Evolutionary conservation across 2,888 invertebrate species (phyloP).

Genomic region (Epinotia bilunana): DNA sequence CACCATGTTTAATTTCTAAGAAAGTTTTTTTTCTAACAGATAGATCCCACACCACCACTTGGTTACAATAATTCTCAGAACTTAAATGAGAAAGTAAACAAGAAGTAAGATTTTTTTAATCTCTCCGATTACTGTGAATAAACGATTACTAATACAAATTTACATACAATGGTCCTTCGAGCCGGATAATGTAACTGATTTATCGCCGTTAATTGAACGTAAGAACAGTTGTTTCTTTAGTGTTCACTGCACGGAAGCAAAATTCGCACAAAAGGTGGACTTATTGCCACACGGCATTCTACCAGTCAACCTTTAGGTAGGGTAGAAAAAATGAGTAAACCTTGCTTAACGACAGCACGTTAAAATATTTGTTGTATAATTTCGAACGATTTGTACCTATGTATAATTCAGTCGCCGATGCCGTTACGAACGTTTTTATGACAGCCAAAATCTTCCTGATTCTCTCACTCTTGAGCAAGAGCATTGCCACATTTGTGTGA

Average conservation of each 20-base stretch:
- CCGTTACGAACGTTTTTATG: no score
- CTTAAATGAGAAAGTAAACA: constrained; percentile 10
- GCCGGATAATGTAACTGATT: constrained; percentile 7
- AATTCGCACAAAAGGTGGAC: neutral
- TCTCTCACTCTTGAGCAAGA: no score
- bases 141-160: constrained; percentile 20
- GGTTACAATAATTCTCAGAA: constrained; percentile 6
- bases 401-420: no score
- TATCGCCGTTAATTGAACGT: neutral
- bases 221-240: neutral
- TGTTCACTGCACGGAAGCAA: neutral
- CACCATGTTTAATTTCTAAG: neutral
- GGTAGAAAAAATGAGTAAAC: neutral
- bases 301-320: neutral
- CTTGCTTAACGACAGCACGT: no score
- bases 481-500: no score
- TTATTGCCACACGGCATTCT: neutral
- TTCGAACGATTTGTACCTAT: no score
- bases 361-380: no score
- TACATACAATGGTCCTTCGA: constrained; percentile 37
- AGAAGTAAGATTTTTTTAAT: constrained; percentile 8
- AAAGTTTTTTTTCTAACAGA: neutral
- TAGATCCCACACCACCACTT: neutral
- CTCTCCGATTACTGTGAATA: neutral
- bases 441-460: no score